Evolutionary conservation across 2,888 invertebrate genomes (phyloP).

Genomic region (Creontiades dilutus): DNA sequence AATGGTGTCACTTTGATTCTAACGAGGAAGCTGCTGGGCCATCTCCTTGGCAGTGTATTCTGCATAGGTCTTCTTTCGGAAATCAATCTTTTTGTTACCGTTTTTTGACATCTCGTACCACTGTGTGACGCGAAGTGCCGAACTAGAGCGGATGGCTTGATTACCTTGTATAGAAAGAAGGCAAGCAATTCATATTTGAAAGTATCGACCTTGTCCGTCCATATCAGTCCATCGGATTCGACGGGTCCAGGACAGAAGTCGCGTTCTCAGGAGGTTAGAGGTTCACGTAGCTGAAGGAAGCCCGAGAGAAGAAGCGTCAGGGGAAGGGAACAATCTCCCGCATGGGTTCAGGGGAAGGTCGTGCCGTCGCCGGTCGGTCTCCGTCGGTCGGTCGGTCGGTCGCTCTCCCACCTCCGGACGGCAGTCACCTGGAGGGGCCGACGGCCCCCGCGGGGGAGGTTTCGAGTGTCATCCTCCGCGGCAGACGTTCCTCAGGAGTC

Average conservation of each 20-base stretch:
- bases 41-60: too few species aligned
- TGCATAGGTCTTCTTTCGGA: too few species aligned
- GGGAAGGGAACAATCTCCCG: neutral
- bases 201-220: neutral
- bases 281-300: neutral
- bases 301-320: neutral
- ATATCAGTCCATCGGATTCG: neutral
- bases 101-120: too few species aligned
- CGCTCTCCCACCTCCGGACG: neutral
- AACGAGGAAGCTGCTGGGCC: too few species aligned
- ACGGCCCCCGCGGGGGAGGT: neutral
- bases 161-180: too few species aligned
- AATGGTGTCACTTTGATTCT: too few species aligned
- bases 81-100: too few species aligned
- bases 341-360: neutral
- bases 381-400: neutral
- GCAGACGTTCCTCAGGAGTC: constrained; percentile 57
- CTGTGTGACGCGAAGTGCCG: too few species aligned
- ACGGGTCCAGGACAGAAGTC: neutral
- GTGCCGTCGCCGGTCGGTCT: neutral
- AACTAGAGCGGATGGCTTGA: too few species aligned
- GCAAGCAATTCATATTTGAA: too few species aligned
- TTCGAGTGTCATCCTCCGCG: neutral
- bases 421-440: neutral
- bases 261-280: constrained; percentile 4